Percentiles rank a stretch among this genome's conserved stretches.
These are phyloP conservation scores for Bathybates hornii DNA, from an alignment of 2,113 vertebrate genomes.

Conservation along the genomic window DNA sequence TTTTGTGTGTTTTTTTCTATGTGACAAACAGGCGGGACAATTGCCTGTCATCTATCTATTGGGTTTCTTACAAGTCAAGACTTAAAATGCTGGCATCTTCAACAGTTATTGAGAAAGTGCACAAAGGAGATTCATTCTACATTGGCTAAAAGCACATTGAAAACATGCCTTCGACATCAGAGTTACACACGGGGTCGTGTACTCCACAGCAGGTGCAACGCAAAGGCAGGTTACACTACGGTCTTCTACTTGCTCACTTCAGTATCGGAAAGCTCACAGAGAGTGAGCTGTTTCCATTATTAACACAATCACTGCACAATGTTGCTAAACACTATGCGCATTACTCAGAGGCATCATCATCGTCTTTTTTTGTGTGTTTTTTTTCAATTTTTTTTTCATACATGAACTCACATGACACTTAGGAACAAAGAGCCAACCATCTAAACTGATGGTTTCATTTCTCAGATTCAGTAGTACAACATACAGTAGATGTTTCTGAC, in stretches of 20 bases:
- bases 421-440: conserved; percentile 52
- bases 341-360: conserved; percentile 51
- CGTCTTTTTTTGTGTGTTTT: background rate
- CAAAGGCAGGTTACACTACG: conserved; percentile 51
- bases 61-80: conserved; percentile 34
- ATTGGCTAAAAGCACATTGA: conserved; percentile 64
- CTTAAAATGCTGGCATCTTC: conserved; percentile 66
- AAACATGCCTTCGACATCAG: conserved; percentile 61
- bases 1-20: background rate
- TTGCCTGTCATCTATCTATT: conserved; percentile 28
- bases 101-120: conserved; percentile 63
- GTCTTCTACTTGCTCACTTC: conserved; percentile 18
- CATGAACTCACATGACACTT: conserved; percentile 61
- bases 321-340: conserved; percentile 57
- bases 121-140: conserved; percentile 63
- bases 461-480: conserved; percentile 50
- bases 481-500: conserved; percentile 34
- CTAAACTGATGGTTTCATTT: conserved; percentile 42
- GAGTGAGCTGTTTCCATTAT: conserved; percentile 23
- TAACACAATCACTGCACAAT: conserved; percentile 64
- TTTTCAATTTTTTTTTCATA: conserved; percentile 4
- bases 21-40: conserved; percentile 35
- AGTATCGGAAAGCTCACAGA: conserved; percentile 18
- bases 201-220: conserved; percentile 58
- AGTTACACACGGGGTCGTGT: conserved; percentile 41